A percentile compares a stretch with the other conserved stretches of the same genome.
These are phyloP conservation scores for Acleris emargana DNA, from an alignment of 2,888 invertebrate species.

Conservation along the genomic window DNA sequence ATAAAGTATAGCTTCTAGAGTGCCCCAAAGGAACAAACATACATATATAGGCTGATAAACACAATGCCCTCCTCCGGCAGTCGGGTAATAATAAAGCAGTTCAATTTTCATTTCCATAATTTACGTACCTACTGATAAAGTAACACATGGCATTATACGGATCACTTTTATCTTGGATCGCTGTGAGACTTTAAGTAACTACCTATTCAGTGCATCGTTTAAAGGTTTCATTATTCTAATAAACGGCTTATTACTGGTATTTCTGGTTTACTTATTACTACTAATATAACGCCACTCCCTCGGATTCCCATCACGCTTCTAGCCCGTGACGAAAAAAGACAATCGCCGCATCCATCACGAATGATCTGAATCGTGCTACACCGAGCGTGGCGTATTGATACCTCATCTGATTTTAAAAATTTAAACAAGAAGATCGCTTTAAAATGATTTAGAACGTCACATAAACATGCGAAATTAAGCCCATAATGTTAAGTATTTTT, in stretches of 20 bases:
- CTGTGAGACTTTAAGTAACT: slow-evolving; percentile 5
- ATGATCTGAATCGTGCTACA: slow-evolving; percentile 30
- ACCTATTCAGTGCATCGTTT: slow-evolving; percentile 3
- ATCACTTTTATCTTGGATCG: slow-evolving; percentile 7
- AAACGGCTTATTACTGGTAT: slow-evolving; percentile 7
- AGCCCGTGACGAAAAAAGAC: slow-evolving; percentile 32
- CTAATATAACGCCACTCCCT: slow-evolving; percentile 27
- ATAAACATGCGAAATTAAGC: no score
- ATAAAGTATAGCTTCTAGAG: no score
- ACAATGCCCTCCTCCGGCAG: no score
- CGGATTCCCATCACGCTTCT: slow-evolving; percentile 31
- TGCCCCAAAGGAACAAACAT: no score
- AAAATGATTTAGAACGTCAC: not conserved
- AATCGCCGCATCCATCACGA: slow-evolving; percentile 30
- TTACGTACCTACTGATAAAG: no score
- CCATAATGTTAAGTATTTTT: no score
- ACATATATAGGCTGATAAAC: no score
- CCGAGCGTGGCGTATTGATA: slow-evolving; percentile 17
- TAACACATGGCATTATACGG: no score
- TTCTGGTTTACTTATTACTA: slow-evolving; percentile 27
- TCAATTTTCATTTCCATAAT: no score
- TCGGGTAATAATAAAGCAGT: no score
- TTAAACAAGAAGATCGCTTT: slow-evolving; percentile 10
- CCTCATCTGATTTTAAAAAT: not conserved
- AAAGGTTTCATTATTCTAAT: slow-evolving; percentile 24